Evolutionary conservation across 2,888 invertebrate species (phyloP), one percentile per base, ranked within the genome.

Genomic region (Mamestra brassicae): DNA sequence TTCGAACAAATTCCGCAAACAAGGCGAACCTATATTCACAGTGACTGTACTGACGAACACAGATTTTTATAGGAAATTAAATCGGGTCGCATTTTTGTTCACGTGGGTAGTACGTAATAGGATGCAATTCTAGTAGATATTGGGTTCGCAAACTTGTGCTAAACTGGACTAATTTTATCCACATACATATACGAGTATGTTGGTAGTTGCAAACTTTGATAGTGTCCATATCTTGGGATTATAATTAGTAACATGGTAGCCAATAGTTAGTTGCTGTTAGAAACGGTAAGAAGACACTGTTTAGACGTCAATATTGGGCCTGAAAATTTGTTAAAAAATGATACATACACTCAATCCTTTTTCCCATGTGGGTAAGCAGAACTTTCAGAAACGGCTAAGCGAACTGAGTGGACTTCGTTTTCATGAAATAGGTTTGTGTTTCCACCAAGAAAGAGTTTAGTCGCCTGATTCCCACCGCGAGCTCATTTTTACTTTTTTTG

Each of bases 61-160:
- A 34, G 71, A 79, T 83, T 85, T 85, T 86, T 80, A 74, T 64
- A 58, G 70, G 71, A 74, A 65, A 75, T 74, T 76, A 73, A 38
- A 61, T 78, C 60, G 58, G 47, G 58, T 66, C 60, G 38, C 34
- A 42, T 69, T 63, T 50, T 67, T 58, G 57, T 73, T 80, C 55
- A 65, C 57, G 74, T 76, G 61, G 61, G 81, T 65, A 47, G 66
- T 38, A 66, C 26, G 68, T 69, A 75, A 76, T 54, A 61, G 26
- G 66, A 65, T 71, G 61, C 60, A 67, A 64, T 72, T 26, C 17
- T 62, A 34, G 10, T 55, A 52, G 60, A 15, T 52, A 7, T 42
- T 50, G 58, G 52, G 17, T 73, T 70, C 36, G 11, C 17, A 68
- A 70, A 70, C n/a, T 58, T 69, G 47, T 61, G 7, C 15, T 68